Evolutionary conservation across 2,113 vertebrate genomes (phyloP), one percentile per base, ranked within the genome.

Genomic region (Silurus meridionalis): DNA sequence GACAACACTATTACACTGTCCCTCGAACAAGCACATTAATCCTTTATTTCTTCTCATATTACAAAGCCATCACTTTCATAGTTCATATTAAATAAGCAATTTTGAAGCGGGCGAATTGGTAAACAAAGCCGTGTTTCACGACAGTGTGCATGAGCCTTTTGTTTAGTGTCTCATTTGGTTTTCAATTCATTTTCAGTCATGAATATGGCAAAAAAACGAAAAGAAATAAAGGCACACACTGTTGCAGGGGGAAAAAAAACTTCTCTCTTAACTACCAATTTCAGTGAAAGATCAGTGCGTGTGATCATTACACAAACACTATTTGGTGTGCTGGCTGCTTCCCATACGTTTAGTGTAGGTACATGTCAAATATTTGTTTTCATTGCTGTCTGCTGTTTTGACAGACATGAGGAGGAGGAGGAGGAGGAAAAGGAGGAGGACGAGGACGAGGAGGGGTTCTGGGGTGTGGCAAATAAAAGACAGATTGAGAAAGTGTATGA

Each of bases 291-390:
- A 84, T 84, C 71, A 72, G 85, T 82, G 37, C 52, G 13, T 58
- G 60, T 7, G 83, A 85, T 83, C 57, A 63, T 89, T 85, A 89
- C 78, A 83, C 83, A 87, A 85, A 89, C 72, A 66, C n/a, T 53
- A 83, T 81, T 83, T 86, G 21, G 66, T 10, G n/a, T 78, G n/a
- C 25, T 0, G 63, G 63, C 87, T 83, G 84, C 66, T 87, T 82
- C 82, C 82, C 83, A 84, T 87, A 82, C 80, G 75, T 85, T 87
- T 69, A 87, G 80, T 5, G 8, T 14, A 67, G 80, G 66, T 67
- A 89, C 63, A 87, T 74, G 82, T 52, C 77, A 85, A 89, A 87
- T 87, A 86, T 89, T 89, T 87, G 72, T 83, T 85, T 89, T 83
- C 53, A 80, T 61, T 80, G 66, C 74, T 75, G 81, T 78, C 69